Evolutionary conservation across 2,797 vertebrate genomes (phyloP).

Genomic region (Macropus fuliginosus): DNA sequence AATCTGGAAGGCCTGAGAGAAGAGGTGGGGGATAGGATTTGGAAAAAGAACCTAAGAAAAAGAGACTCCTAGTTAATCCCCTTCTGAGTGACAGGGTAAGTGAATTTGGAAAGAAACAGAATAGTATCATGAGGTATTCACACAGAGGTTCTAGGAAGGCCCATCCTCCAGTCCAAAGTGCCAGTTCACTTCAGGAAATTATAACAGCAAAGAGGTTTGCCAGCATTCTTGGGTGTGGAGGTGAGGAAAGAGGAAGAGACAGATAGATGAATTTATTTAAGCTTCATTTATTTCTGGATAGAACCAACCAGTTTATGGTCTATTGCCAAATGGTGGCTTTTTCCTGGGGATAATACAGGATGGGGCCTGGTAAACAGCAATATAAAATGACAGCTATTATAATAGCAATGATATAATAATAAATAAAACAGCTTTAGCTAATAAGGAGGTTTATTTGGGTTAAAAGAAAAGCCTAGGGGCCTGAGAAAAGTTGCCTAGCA

Average conservation of each 20-base stretch:
- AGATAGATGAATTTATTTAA: not conserved
- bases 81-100: not conserved
- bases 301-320: not conserved
- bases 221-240: not conserved
- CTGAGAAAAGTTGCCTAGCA: not conserved
- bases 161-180: not conserved
- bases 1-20: not conserved
- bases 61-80: not conserved
- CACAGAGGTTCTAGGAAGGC: not conserved
- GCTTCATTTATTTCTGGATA: not conserved
- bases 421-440: slow-evolving; percentile 48
- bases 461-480: slow-evolving; percentile 7
- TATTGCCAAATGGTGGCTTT: not conserved
- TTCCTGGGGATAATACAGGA: slow-evolving; percentile 30
- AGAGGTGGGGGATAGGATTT: not conserved
- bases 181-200: not conserved
- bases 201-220: not conserved
- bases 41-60: not conserved
- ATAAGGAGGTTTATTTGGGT: slow-evolving; percentile 13
- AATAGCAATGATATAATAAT: slow-evolving; percentile 43
- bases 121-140: not conserved
- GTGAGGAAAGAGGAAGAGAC: not conserved
- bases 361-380: not conserved
- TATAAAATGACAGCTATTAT: slow-evolving; percentile 48
- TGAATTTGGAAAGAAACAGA: not conserved